Evolutionary conservation across 2,797 vertebrate genomes (phyloP).

Genomic region (Streptopelia turtur): DNA sequence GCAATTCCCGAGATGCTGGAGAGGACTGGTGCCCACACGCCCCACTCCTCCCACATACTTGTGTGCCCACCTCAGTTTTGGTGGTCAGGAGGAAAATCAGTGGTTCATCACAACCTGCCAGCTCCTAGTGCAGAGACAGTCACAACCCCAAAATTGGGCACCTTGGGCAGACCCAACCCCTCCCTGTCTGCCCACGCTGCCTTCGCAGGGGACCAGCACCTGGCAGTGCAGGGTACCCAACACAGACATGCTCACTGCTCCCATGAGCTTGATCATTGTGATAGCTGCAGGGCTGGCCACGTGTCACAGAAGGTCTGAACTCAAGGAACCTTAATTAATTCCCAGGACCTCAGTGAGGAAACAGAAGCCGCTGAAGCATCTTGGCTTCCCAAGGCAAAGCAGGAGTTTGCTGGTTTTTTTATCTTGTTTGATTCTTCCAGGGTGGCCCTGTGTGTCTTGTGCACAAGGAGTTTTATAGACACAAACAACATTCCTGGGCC

Average conservation of each 20-base stretch:
- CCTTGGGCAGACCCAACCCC: neutral
- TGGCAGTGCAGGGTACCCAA: fast-evolving
- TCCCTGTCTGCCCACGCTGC: neutral
- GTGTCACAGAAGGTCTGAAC: fast-evolving
- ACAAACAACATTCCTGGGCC: neutral
- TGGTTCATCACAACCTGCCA: fast-evolving
- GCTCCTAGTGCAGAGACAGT: neutral
- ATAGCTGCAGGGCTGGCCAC: fast-evolving
- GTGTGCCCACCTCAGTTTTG: neutral
- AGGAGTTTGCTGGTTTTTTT: neutral
- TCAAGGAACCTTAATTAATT: neutral
- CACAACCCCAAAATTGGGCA: neutral
- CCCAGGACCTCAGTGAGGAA: neutral
- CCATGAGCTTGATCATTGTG: fast-evolving
- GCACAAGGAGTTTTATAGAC: neutral
- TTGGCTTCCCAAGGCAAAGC: neutral
- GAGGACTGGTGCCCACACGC: fast-evolving
- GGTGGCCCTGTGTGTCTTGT: neutral
- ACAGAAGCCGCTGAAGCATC: neutral
- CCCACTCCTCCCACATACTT: fast-evolving
- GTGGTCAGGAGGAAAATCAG: neutral
- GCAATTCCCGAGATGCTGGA: neutral
- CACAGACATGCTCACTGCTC: fast-evolving
- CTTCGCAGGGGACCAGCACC: fast-evolving
- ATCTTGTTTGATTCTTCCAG: neutral